Percentiles rank a stretch among this genome's conserved stretches.
phyloP scores from a whole-genome alignment of 2,113 vertebrate genomes.

The Chlamydotis undulata region DNA sequence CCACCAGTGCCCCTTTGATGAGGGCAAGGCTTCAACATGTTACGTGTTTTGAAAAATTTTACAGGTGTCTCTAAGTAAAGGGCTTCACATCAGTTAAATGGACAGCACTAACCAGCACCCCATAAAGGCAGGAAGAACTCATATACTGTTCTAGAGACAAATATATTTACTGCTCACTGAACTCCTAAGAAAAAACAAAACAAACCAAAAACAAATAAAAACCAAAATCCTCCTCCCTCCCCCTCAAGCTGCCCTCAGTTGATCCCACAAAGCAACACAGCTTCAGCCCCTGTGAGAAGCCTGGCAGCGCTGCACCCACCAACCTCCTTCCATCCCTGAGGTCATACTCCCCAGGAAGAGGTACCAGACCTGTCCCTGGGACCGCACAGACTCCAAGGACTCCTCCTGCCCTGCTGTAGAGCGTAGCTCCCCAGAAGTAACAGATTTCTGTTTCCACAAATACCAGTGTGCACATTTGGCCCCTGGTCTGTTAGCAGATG shows the following conservation, averaged over 20 bases:
- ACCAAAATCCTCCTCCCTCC: accelerated
- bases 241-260: not conserved
- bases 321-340: not conserved
- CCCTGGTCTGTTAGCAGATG: not conserved
- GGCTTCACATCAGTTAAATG: not conserved
- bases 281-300: not conserved
- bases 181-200: not conserved
- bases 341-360: not conserved
- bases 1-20: not conserved
- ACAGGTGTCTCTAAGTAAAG: not conserved
- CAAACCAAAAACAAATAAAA: not conserved
- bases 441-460: not conserved
- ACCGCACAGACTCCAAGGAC: not conserved
- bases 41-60: not conserved
- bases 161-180: not conserved
- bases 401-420: not conserved
- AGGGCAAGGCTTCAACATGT: not conserved
- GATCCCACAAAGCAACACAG: not conserved
- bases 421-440: accelerated
- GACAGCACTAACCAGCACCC: accelerated
- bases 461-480: not conserved
- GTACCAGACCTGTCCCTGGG: not conserved
- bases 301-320: not conserved
- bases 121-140: not conserved
- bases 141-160: accelerated